Percentiles rank a stretch among this genome's conserved stretches.
Conservation (phyloP, 2,113 vertebrate species). For the Oryzias melastigma region DNA sequence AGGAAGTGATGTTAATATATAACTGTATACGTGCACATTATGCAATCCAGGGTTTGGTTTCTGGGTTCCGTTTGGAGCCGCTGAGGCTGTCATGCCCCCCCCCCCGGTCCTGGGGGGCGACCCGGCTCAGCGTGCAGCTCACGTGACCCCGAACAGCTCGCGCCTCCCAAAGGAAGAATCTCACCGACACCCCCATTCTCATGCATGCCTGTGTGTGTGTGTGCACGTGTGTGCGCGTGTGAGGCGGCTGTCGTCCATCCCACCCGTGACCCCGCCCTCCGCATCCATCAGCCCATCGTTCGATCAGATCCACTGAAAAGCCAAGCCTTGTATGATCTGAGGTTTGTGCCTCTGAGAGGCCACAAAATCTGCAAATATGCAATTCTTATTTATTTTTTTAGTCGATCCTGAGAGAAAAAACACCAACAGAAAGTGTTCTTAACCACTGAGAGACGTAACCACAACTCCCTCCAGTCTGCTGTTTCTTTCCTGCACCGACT, state of each 20-base stretch:
- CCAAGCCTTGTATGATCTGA: constrained; percentile 81
- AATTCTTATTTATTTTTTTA: constrained; percentile 90
- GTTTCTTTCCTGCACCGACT: constrained; percentile 50
- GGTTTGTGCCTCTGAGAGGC: constrained; percentile 88
- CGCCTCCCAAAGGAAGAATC: constrained; percentile 64
- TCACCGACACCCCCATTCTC: constrained; percentile 40
- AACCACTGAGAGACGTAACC: constrained; percentile 83
- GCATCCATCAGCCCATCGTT: constrained; percentile 52
- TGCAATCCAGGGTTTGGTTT: constrained; percentile 86
- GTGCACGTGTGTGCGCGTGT: constrained; percentile 35
- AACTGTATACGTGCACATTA: constrained; percentile 88
- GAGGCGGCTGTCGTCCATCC: constrained; percentile 40
- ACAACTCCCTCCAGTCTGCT: constrained; percentile 73
- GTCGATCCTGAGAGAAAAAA: constrained; percentile 65
- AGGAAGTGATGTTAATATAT: constrained; percentile 83
- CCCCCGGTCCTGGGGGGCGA: constrained; percentile 28
- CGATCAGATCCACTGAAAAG: constrained; percentile 80
- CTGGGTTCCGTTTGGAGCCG: constrained; percentile 68
- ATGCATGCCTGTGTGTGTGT: constrained; percentile 31
- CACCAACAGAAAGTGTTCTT: constrained; percentile 86
- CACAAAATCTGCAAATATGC: constrained; percentile 93
- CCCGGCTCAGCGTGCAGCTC: constrained; percentile 50
- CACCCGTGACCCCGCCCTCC: constrained; percentile 23
- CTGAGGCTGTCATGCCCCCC: constrained; percentile 30
- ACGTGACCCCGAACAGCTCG: constrained; percentile 74